Evolutionary conservation across 2,797 vertebrate genomes (phyloP), one percentile per base, ranked within the genome.

Genomic region (Myotis daubentonii): DNA sequence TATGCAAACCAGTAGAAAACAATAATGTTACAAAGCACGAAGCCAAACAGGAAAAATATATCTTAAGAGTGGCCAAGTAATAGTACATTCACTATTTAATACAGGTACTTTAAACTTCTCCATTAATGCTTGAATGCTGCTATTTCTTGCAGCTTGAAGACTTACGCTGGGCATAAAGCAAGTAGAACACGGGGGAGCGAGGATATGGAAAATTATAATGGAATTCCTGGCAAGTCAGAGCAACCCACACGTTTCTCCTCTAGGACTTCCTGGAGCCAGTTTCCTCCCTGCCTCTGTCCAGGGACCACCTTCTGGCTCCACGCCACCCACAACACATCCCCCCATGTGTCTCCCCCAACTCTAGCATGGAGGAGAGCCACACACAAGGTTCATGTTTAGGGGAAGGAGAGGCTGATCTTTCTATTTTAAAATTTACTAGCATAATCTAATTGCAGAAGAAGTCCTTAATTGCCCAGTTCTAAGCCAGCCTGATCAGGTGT

Each of bases 201-300:
- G 10, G 15, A 66, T 74, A 19, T 93, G 62, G 91, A 87, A 96
- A 94, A 91, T 71, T 68, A 23, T 36, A 44, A 41, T 53, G 80
- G 89, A 94, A 89, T 95, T 93, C 36, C 55, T 81, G 83, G 83
- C 94, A 91, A 78, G 87, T 74, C 55, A 74, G 49, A 76, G 60
- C 57, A 93, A 83, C 74, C 91, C 94, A 94, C 88, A 51, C 15
- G 5, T 30, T 71, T 93, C 80, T 91, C 66, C 71, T 89, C 6
- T 47, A 41, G 83, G 76, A 81, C 68, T 55, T 83, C 55, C 74
- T 8, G 25, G 44, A 93, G 80, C 55, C 84, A 36, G 68, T 65
- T 38, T 81, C 71, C 16, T 60, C 23, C 44, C 44, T 0, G 0
- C 25, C 49, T 88, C 65, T 62, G 17, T 53, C 65, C 86, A 55